Base-by-base conservation (phyloP, 2,888 invertebrate genomes). In the Papilio elwesi region DNA sequence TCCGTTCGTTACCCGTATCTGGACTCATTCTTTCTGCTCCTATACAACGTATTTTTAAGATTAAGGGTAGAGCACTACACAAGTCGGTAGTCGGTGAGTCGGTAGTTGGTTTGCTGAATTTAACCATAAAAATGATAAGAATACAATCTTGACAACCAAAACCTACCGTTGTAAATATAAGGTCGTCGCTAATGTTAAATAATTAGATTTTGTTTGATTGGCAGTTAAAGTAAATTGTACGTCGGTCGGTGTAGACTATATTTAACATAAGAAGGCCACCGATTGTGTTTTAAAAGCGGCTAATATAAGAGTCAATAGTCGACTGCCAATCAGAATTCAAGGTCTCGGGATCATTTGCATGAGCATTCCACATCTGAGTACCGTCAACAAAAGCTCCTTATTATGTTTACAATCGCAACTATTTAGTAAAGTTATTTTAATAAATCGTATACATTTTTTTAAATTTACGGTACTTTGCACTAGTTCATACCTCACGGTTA, bases 241-340 rank as follows among this genome's bases (percentile, higher is more conserved):
- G 48, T 63, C 43, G 9, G 48, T 63, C 43, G 9, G 2, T 36
- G 26, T 43, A 26, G 36, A 49, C 57, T 68, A 69, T 69, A 52
- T 69, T 62, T 69, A 69, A 63, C 13, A n/a, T 11, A 12, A 16
- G 69, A 62, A 69, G 69, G 63, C 62, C 69, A 43, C 43, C 69
- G 51, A 26, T 59, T 49, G 43, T 9, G 51, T 51, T 51, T 63
- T 51, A 43, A 63, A 62, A 63, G n/a, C 38, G 43, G 38, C 16
- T 53, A 16, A 47, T 15, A 36, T 26, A 11, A 9, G 59, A 63
- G 66, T 71, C 52, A 68, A 64, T 51, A 68, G 72, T 73, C 64
- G n/a, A 62, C 67, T 16, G 48, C 49, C 43, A n/a, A 68, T 68
- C 16, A 49, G 16, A 57, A 72, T 63, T 68, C 72, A 72, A 72